phyloP scores from a whole-genome alignment of 2,797 vertebrate genomes.

The Varecia variegata region DNA sequence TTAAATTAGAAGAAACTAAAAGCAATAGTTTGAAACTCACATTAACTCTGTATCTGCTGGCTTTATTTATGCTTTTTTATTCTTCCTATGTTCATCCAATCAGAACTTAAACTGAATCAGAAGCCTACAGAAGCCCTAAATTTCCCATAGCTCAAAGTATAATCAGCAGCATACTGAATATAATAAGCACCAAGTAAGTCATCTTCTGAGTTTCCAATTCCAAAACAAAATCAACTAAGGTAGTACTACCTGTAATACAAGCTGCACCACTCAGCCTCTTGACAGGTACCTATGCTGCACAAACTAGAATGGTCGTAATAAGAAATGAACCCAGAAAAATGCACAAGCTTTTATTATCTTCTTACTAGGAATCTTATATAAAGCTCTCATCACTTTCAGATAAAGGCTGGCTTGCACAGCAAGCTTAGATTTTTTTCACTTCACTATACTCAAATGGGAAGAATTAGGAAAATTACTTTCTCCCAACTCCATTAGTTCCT shows the following conservation, averaged over 20 bases:
- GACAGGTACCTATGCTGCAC: neutral
- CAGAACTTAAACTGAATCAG: neutral
- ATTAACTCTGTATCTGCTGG: neutral
- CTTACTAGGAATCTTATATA: neutral
- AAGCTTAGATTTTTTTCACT: neutral
- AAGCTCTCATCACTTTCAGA: neutral
- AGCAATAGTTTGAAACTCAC: neutral
- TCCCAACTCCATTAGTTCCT: neutral
- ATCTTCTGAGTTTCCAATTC: constrained; percentile 34
- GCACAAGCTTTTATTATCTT: neutral
- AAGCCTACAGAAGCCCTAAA: neutral
- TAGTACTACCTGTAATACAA: neutral
- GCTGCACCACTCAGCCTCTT: neutral
- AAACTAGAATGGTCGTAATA: neutral
- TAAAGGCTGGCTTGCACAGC: neutral
- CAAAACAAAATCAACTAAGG: neutral
- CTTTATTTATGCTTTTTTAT: constrained; percentile 21
- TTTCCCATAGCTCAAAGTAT: neutral
- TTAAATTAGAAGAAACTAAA: constrained; percentile 25
- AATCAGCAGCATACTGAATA: neutral
- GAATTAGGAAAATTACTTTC: constrained; percentile 23
- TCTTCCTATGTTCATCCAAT: neutral
- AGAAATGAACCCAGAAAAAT: constrained; percentile 21
- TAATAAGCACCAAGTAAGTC: neutral
- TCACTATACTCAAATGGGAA: neutral